These are phyloP conservation scores for Pterocles gutturalis DNA, from an alignment of 2,113 vertebrate species.

Conservation along the genomic window DNA sequence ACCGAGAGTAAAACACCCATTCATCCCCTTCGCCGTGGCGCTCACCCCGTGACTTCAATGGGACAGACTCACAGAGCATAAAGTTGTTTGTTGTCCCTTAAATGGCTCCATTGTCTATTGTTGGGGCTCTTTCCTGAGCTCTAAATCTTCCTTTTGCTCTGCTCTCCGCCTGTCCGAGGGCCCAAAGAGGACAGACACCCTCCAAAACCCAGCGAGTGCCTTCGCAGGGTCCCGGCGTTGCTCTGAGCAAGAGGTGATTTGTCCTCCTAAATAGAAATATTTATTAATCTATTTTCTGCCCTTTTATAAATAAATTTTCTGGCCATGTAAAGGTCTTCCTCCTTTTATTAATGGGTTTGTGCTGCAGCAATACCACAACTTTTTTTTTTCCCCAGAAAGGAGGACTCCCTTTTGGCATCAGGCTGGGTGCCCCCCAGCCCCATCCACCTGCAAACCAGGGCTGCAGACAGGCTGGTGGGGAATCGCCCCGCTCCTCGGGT, in stretches of 20 bases:
- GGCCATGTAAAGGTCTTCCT: neutral
- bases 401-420: neutral
- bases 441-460: neutral
- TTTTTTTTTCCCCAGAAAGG: neutral
- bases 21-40: neutral
- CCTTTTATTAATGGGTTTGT: accelerated
- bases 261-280: neutral
- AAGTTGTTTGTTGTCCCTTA: slow-evolving; percentile 54
- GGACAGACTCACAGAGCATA: slow-evolving; percentile 24
- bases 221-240: accelerated
- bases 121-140: slow-evolving; percentile 27
- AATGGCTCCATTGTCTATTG: slow-evolving; percentile 65
- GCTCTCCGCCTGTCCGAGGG: neutral
- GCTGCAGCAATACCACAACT: neutral
- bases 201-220: neutral
- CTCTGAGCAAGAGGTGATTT: neutral
- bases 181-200: neutral
- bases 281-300: neutral
- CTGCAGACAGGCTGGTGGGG: neutral
- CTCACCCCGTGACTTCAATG: slow-evolving; percentile 45
- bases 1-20: neutral
- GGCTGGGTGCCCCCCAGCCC: neutral
- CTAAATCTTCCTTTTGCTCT: neutral
- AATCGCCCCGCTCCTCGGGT: neutral
- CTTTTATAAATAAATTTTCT: too few relatives aligned